Conservation (phyloP, 1,140 invertebrate genomes). For the Agrypnia vestita region DNA sequence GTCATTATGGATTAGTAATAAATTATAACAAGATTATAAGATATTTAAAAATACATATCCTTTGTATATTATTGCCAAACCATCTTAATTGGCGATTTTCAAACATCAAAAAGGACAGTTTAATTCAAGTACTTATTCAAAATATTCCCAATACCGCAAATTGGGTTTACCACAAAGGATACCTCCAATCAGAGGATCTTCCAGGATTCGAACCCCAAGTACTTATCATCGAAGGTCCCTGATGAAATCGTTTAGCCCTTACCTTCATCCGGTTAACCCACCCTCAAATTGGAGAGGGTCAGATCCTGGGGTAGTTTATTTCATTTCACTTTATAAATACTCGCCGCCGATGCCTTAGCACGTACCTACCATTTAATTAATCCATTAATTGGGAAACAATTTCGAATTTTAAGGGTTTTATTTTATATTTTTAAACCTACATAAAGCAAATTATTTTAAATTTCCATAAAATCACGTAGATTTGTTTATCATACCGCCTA, state of each 20-base stretch:
- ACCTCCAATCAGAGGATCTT: constrained; percentile 17
- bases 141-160: constrained; percentile 29
- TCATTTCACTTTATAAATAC: not conserved
- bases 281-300: not conserved
- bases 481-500: no score
- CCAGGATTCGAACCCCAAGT: not conserved
- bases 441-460: no score
- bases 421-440: no score
- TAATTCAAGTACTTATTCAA: not conserved
- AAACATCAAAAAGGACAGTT: not conserved
- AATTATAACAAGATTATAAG: no score
- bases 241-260: not conserved
- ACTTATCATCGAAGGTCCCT: constrained; percentile 19
- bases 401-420: no score
- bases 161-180: constrained; percentile 24
- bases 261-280: constrained; percentile 19
- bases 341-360: no score
- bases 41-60: no score
- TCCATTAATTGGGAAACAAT: no score
- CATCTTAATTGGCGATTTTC: constrained; percentile 21
- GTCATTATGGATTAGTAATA: no score
- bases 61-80: no score
- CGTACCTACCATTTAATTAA: no score
- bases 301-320: not conserved
- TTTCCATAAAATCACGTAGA: no score